phyloP scores from a whole-genome alignment of 1,140 invertebrate genomes.

The Laupala kohalensis region DNA sequence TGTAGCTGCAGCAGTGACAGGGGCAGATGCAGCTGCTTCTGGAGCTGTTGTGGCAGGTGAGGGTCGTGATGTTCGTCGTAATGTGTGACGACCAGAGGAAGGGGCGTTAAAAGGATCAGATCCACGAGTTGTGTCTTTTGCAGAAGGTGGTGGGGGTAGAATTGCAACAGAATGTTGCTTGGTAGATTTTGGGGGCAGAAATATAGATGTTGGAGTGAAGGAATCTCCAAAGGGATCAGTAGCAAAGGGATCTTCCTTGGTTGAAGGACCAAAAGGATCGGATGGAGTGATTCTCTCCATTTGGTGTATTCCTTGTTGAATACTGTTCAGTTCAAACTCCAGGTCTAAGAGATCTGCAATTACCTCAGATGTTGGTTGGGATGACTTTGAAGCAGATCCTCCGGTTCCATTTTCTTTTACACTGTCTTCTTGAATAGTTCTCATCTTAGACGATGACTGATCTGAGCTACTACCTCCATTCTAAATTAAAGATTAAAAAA shows the following conservation, averaged over 20 bases:
- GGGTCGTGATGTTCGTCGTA: background rate
- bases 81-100: conserved; percentile 21
- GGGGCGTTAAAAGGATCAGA: conserved; percentile 6
- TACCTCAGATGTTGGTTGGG: conserved; percentile 27
- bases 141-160: conserved; percentile 29
- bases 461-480: conserved; percentile 7
- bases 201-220: conserved; percentile 36
- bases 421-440: conserved; percentile 12
- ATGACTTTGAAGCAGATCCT: conserved; percentile 21
- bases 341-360: conserved; percentile 81
- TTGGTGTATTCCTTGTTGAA: conserved; percentile 77
- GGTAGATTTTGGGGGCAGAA: background rate
- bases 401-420: conserved; percentile 27
- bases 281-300: conserved; percentile 75
- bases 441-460: conserved; percentile 9
- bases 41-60: background rate
- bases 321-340: conserved; percentile 78
- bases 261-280: conserved; percentile 36
- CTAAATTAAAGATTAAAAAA: conserved; percentile 1
- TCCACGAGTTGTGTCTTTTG: conserved; percentile 1
- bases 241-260: conserved; percentile 39
- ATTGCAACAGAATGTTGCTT: conserved; percentile 24
- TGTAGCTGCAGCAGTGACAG: background rate
- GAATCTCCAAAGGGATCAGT: conserved; percentile 67
- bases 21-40: background rate